These are phyloP conservation scores for Diadema setosum DNA, from an alignment of 35 echinoderm and acorn worm genomes.

Conservation along the genomic window DNA sequence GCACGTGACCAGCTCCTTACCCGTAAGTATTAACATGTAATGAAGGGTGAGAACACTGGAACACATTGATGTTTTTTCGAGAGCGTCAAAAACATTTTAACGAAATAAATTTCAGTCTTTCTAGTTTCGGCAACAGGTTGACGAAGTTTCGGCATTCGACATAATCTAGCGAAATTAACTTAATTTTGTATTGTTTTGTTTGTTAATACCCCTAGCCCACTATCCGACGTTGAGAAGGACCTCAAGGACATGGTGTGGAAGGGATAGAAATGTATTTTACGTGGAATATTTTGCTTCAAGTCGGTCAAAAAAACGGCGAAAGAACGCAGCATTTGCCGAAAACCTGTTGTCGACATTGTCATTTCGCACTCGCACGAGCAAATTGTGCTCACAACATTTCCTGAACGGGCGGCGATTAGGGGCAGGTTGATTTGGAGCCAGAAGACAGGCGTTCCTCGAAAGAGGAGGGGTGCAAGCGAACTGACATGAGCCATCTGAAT, in stretches of 20 bases:
- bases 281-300: too few relatives aligned
- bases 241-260: too few relatives aligned
- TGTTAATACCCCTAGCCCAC: not conserved
- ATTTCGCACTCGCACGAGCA: not conserved
- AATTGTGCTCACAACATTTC: not conserved
- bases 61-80: too few relatives aligned
- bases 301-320: too few relatives aligned
- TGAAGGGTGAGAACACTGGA: too few relatives aligned
- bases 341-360: not conserved
- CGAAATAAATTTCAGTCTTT: not conserved
- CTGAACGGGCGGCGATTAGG: not conserved
- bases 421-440: not conserved
- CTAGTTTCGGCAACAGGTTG: not conserved
- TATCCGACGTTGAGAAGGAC: too few relatives aligned
- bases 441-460: not conserved
- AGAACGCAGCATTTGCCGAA: not conserved
- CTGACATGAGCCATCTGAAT: not conserved
- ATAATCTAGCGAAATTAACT: not conserved
- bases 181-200: not conserved
- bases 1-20: not conserved
- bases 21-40: too few relatives aligned
- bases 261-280: too few relatives aligned
- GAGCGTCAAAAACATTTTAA: not conserved
- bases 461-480: not conserved
- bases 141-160: constrained; percentile 6